Percentiles rank a stretch among this genome's conserved stretches.
Evolutionary conservation across 2,888 invertebrate genomes (phyloP).

Genomic region (Drosophila demipolita): DNA sequence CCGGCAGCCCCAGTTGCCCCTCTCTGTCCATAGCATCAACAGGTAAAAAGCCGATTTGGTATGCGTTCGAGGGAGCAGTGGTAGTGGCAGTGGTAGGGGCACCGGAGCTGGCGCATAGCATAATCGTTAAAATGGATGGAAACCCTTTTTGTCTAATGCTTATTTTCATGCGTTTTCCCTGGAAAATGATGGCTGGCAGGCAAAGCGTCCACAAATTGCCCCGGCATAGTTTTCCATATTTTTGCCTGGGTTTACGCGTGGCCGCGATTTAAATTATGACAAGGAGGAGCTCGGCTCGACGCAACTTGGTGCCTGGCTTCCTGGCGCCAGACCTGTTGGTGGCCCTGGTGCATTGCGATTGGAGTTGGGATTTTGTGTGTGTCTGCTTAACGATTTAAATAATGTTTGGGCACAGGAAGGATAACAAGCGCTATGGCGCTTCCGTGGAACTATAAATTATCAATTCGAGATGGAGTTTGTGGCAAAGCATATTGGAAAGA

Average conservation of each 20-base stretch:
- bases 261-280: constrained; percentile 73
- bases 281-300: constrained; percentile 37
- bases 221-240: constrained; percentile 68
- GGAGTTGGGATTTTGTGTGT: constrained; percentile 35
- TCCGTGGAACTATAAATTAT: constrained; percentile 67
- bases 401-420: constrained; percentile 62
- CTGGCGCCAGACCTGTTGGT: constrained; percentile 62
- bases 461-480: constrained; percentile 18
- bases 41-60: constrained; percentile 73
- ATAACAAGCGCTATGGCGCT: constrained; percentile 63
- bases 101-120: constrained; percentile 31
- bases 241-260: constrained; percentile 63
- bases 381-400: constrained; percentile 64
- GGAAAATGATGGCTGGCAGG: constrained; percentile 65
- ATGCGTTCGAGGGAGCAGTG: constrained; percentile 55
- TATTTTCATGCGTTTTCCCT: constrained; percentile 72
- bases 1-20: constrained; percentile 38
- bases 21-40: constrained; percentile 55
- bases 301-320: constrained; percentile 47
- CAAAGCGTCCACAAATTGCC: constrained; percentile 44
- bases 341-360: constrained; percentile 18
- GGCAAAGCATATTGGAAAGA: constrained; percentile 37
- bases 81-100: not conserved
- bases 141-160: constrained; percentile 62
- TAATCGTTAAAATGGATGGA: constrained; percentile 60